Conservation (phyloP, 35 echinoderm and acorn worm species). For the Ophioderma brevispina region DNA sequence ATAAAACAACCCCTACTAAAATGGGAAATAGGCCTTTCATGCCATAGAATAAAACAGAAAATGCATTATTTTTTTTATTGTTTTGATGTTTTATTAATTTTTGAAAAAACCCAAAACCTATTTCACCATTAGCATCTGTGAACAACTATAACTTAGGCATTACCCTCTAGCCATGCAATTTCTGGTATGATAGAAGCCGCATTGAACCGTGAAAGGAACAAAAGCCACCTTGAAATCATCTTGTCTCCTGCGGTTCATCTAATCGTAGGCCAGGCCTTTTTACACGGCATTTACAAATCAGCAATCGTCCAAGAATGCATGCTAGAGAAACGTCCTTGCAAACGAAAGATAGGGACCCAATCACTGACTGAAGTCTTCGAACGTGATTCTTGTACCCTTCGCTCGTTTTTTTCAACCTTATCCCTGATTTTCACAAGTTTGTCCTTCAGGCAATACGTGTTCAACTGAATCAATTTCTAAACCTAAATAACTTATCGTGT, state of each 20-base stretch:
- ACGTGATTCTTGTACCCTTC: neutral
- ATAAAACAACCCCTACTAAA: neutral
- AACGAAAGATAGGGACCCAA: neutral
- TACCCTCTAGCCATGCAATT: neutral
- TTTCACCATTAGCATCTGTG: slow-evolving; percentile 15
- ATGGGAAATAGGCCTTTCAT: neutral
- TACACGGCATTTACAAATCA: neutral
- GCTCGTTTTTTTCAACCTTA: neutral
- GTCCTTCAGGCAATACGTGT: neutral
- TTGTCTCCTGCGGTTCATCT: slow-evolving; percentile 4
- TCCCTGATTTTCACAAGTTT: neutral
- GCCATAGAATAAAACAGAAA: neutral
- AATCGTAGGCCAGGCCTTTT: neutral
- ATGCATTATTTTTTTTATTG: too few relatives aligned
- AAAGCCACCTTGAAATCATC: neutral
- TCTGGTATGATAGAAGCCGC: neutral
- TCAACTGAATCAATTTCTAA: neutral
- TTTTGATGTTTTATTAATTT: neutral
- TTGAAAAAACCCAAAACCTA: slow-evolving; percentile 17
- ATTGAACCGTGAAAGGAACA: neutral
- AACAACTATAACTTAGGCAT: neutral
- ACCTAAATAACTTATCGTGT: neutral
- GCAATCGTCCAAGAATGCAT: slow-evolving; percentile 7
- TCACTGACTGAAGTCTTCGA: neutral
- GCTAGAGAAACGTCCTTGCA: neutral